Percentiles rank a stretch among this genome's conserved stretches.
Conservation (phyloP, 1,140 invertebrate species). For the Caenorhabditis elegans region WBcel235 BX284605.5:9462001-9462500, state of each 20-base stretch:
- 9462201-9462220: background rate
- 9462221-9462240: background rate
- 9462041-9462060: no score
- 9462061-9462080: background rate
- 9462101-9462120: background rate
- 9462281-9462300: background rate
- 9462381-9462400: background rate
- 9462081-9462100: background rate
- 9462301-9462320: background rate
- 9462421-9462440: background rate
- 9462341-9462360: background rate
- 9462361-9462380: background rate
- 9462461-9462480: background rate
- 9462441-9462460: background rate
- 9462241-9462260: background rate
- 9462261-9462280: background rate
- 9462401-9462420: background rate
- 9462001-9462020: no score
- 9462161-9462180: background rate
- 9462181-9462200: background rate
- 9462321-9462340: background rate
- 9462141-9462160: background rate
- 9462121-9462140: background rate
- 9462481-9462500: background rate
- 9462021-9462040: no score